Base-by-base conservation (phyloP, 2,888 invertebrate genomes). In the Phorcus lineatus region DNA sequence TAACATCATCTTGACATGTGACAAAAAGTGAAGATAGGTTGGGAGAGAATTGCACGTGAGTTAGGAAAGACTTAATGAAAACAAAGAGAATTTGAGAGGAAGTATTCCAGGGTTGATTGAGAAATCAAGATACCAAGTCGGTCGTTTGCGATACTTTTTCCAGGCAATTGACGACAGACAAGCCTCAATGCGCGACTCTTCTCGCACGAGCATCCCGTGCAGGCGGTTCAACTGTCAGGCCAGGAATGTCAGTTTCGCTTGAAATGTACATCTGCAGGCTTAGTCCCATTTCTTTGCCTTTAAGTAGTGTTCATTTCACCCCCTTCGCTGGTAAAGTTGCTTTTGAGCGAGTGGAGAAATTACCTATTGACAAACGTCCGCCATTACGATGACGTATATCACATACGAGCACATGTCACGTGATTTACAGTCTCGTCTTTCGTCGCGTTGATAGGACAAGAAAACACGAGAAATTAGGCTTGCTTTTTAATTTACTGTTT, bases 331-430 rank as follows among this genome's bases (percentile, higher is more conserved):
- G 70, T 70, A 70, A 70, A 70, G 70, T 19, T 36, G 70, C 28
- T 19, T 70, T 70, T 70, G 70, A 70, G 70, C 31, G 36, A 31
- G 28, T 31, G 70, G 36, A 70, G 70, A 70, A 70, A 70, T 40
- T 31, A 36, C 28, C 31, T 40, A 70, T 40, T 70, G 70, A 70
- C 70, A 70, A 36, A 70, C 36, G 70, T 4, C 36, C 70, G 70
- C 70, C 70, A 70, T 70, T 70, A 31, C 19, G 40, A 70, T 70
- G 70, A 70, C 70, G 70, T 70, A 70, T 70, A 70, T 70, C 70
- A 70, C 70, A 40, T 36, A 36, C 70, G 19, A 40, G 36, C 70
- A 40, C 40, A 70, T 40, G 70, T 70, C 70, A 70, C 70, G 70
- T 70, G 70, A 70, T 70, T 70, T 70, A 70, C 70, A 70, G 31